phyloP scores from a whole-genome alignment of 2,888 invertebrate species.

The Volucella inanis region DNA sequence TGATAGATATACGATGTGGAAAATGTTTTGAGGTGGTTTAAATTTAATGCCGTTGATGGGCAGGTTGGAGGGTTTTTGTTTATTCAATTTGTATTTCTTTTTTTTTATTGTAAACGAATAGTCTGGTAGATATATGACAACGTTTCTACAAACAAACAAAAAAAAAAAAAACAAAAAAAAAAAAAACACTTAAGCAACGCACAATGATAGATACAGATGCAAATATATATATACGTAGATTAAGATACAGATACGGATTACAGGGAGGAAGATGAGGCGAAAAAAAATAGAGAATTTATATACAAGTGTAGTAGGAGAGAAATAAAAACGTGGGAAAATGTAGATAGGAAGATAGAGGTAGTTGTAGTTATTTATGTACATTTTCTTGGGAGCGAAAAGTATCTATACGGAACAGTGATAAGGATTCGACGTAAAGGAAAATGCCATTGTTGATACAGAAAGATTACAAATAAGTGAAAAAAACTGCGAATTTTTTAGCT shows the following conservation, averaged over 20 bases:
- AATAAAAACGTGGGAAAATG: slow-evolving; percentile 22
- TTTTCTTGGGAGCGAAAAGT: not conserved
- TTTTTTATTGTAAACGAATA: not conserved
- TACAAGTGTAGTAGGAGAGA: slow-evolving; percentile 1
- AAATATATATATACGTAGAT: too few relatives aligned
- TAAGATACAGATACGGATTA: slow-evolving; percentile 4
- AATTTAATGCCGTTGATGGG: slow-evolving; percentile 31
- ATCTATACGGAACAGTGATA: not conserved
- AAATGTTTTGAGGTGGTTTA: slow-evolving; percentile 41
- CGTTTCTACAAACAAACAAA: slow-evolving; percentile 43
- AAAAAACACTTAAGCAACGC: slow-evolving; percentile 21
- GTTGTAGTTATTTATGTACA: not conserved
- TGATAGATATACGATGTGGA: slow-evolving; percentile 58
- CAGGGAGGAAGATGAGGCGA: not conserved
- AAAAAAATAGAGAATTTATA: slow-evolving; percentile 7
- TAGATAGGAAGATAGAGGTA: not conserved
- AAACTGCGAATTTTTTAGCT: too few relatives aligned
- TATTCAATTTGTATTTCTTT: not conserved
- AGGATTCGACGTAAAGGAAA: slow-evolving; percentile 20
- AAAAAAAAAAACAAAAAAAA: slow-evolving; percentile 5
- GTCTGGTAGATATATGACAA: slow-evolving; percentile 29
- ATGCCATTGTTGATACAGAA: slow-evolving; percentile 45
- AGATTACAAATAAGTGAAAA: not conserved
- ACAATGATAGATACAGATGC: slow-evolving; percentile 31
- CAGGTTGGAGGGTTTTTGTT: slow-evolving; percentile 11